Conservation (phyloP, 2,113 vertebrate genomes). For the Boulengeromyrus knoepffleri region DNA sequence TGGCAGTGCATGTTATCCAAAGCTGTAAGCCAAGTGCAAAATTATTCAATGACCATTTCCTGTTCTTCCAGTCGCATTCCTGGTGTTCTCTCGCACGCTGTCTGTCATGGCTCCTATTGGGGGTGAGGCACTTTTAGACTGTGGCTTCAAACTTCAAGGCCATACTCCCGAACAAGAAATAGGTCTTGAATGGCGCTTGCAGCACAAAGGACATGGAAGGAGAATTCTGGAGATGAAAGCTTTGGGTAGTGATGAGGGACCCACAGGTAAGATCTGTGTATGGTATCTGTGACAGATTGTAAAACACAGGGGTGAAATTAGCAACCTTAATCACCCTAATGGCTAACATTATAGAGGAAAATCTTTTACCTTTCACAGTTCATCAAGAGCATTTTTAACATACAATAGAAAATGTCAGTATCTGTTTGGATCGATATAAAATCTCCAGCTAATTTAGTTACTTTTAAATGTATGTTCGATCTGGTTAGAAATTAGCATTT, state of each 20-base stretch:
- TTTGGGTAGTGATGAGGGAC: constrained; percentile 34
- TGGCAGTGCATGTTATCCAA: background rate
- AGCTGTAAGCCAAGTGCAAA: background rate
- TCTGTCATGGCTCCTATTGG: constrained; percentile 48
- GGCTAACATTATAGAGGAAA: background rate
- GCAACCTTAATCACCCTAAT: background rate
- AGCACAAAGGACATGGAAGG: constrained; percentile 63
- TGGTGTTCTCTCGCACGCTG: constrained; percentile 59
- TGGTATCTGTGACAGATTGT: background rate
- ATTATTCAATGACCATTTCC: background rate
- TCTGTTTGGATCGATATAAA: background rate
- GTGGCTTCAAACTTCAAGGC: constrained; percentile 61
- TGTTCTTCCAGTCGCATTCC: constrained; percentile 62
- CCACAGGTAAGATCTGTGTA: constrained; percentile 27
- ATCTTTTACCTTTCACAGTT: background rate
- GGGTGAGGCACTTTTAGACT: constrained; percentile 55
- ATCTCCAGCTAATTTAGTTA: background rate
- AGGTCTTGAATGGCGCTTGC: constrained; percentile 67
- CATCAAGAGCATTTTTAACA: background rate
- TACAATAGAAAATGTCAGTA: background rate
- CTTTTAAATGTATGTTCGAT: background rate
- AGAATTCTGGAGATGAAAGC: constrained; percentile 55
- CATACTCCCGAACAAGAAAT: constrained; percentile 33
- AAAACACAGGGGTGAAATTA: background rate
- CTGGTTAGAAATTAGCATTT: too few relatives aligned